Evolutionary conservation across 2,113 vertebrate genomes (phyloP), one percentile per base, ranked within the genome.

Genomic region (Grammomys dolichurus): DNA sequence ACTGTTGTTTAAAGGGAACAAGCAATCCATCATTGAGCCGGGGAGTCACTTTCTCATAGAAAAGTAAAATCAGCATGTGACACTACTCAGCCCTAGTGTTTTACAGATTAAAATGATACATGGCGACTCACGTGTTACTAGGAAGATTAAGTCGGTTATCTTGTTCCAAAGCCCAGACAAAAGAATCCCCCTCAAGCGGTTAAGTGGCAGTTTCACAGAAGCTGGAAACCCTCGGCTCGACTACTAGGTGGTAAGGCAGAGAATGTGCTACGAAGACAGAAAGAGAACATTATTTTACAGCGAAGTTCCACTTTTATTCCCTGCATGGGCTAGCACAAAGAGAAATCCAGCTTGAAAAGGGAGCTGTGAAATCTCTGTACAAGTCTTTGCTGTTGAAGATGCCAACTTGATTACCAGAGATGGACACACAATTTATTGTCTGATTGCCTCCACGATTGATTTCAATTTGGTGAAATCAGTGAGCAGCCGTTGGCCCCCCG

Each of bases 91-190:
- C 97, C 97, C 97, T 63, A 91, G 96, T 95, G 98, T 97, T 97
- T 98, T 75, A 43, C 98, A 98, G 98, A 98, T 98, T 98, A 98
- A 98, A 98, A 98, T 97, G 98, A 98, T 98, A 98, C 98, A 98
- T 96, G 98, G 95, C 96, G 90, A 96, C 98, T 98, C 98, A 98
- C 98, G 98, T 98, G 98, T 98, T 98, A 95, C 97, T 51, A 97
- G 98, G 98, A 98, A 98, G 98, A 98, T 98, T 98, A 98, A 98
- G 92, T 54, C 97, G 14, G 96, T 97, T 97, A 98, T 97, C 98
- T 98, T 97, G 98, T 98, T 98, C 97, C 0, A 70, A 89, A 96
- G 97, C 97, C 97, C 98, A 98, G 97, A 98, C 98, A 98, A 98
- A 97, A 60, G 67, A 48, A 77, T 93, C 86, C 97, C 97, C 98